These are phyloP conservation scores for Akabosia matsudoensis DNA, from an alignment of 1,140 invertebrate species.

Conservation along the genomic window DNA sequence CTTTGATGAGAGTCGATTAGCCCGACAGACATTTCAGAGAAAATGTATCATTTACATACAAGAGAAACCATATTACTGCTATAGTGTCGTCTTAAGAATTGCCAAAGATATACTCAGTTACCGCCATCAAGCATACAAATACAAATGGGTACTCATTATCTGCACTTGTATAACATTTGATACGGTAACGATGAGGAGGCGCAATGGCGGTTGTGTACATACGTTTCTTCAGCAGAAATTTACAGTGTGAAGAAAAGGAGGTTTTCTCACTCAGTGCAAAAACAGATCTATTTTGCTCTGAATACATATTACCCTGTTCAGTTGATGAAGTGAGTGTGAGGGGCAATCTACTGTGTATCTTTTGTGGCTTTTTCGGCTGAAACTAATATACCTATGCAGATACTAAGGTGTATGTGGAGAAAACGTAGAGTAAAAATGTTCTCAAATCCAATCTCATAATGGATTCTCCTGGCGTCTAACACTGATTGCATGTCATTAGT, in stretches of 20 bases:
- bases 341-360: neutral
- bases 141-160: slow-evolving; percentile 6
- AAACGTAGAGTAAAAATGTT: slow-evolving; percentile 16
- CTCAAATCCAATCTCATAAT: slow-evolving; percentile 44
- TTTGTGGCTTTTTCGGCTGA: neutral
- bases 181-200: neutral
- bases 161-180: neutral
- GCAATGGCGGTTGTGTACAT: neutral
- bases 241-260: neutral
- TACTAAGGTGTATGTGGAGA: neutral
- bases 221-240: neutral
- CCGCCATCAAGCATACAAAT: neutral
- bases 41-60: no score
- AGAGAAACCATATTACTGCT: no score
- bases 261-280: neutral
- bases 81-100: neutral
- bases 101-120: slow-evolving; percentile 3
- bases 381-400: neutral
- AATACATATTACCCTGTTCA: neutral
- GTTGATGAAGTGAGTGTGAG: neutral
- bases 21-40: no score
- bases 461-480: slow-evolving; percentile 47
- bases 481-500: slow-evolving; percentile 48
- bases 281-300: neutral
- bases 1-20: no score